Conservation (phyloP, 2,797 vertebrate genomes). For the Rhinoraja longicauda region DNA sequence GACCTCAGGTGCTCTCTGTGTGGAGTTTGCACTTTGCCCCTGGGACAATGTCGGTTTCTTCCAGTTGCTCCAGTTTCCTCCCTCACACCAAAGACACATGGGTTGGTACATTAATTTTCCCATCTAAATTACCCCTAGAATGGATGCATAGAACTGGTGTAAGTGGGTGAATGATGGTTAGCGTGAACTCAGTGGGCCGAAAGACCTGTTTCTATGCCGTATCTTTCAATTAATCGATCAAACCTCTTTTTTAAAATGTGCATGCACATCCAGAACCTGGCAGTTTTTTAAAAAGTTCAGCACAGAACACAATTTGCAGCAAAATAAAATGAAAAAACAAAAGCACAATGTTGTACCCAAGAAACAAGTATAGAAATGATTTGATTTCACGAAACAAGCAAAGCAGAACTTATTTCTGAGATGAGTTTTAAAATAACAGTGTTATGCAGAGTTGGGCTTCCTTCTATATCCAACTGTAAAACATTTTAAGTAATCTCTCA, state of each 20-base stretch:
- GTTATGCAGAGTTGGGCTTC: not conserved
- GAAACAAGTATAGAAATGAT: not conserved
- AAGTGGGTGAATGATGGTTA: too few relatives aligned
- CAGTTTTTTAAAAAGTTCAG: not conserved
- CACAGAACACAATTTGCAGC: not conserved
- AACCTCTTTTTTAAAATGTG: not conserved
- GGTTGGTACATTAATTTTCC: too few relatives aligned
- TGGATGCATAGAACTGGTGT: too few relatives aligned
- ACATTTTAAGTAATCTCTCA: not conserved
- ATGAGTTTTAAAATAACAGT: not conserved
- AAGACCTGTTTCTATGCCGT: too few relatives aligned
- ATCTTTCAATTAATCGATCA: too few relatives aligned
- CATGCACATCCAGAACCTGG: not conserved
- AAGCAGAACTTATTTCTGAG: not conserved
- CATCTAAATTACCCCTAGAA: too few relatives aligned
- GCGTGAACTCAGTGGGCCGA: too few relatives aligned
- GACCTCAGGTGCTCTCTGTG: too few relatives aligned
- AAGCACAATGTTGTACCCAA: not conserved
- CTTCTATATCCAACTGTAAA: not conserved
- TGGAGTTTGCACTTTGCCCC: too few relatives aligned
- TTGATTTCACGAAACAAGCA: not conserved
- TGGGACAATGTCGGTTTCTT: too few relatives aligned
- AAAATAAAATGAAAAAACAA: not conserved
- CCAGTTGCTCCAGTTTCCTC: too few relatives aligned
- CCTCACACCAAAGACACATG: too few relatives aligned